Evolutionary conservation across 2,888 invertebrate genomes (phyloP).

Genomic region (Cheilosia vulpina): DNA sequence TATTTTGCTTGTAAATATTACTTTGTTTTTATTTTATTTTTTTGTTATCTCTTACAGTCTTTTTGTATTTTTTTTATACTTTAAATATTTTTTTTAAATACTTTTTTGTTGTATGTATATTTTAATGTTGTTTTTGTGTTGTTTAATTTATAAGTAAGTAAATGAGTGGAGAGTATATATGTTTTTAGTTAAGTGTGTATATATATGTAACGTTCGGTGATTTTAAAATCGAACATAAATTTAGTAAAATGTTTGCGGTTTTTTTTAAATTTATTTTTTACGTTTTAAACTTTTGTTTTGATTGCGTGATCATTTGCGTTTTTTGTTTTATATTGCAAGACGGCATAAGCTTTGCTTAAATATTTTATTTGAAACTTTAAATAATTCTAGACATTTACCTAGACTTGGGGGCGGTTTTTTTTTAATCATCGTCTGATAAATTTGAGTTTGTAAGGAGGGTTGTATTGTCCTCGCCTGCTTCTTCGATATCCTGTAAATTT

Average conservation of each 20-base stretch:
- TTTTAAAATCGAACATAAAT: constrained; percentile 42
- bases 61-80: constrained; percentile 41
- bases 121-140: constrained; percentile 42
- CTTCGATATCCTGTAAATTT: constrained; percentile 60
- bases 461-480: constrained; percentile 63
- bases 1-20: constrained; percentile 64
- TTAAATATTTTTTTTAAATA: constrained; percentile 46
- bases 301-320: constrained; percentile 53
- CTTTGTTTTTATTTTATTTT: constrained; percentile 42
- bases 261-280: constrained; percentile 31
- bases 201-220: constrained; percentile 48
- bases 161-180: constrained; percentile 42
- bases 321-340: constrained; percentile 33
- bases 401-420: background rate
- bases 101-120: constrained; percentile 45
- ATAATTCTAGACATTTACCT: constrained; percentile 23
- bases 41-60: constrained; percentile 63
- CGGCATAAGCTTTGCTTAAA: constrained; percentile 61
- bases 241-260: constrained; percentile 33
- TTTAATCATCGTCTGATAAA: constrained; percentile 65
- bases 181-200: constrained; percentile 45
- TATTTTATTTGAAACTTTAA: constrained; percentile 10
- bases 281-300: constrained; percentile 48
- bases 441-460: constrained; percentile 66
- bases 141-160: constrained; percentile 27